A percentile compares a stretch with the other conserved stretches of the same genome.
Conservation (phyloP, 2,888 invertebrate species). For the Coremacera marginata region DNA sequence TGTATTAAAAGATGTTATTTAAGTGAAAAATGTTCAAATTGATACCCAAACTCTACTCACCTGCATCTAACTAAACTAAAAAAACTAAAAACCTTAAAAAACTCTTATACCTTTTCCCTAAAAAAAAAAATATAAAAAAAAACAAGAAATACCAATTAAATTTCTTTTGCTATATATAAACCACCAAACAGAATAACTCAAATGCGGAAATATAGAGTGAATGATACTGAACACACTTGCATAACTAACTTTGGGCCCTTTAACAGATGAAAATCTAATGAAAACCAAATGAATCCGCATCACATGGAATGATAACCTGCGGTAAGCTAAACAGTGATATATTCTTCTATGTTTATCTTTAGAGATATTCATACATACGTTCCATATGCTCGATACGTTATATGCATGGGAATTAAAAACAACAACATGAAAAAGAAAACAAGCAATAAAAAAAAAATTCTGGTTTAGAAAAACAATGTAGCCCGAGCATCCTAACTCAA, state of each 20-base stretch:
- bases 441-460: neutral
- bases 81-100: too few relatives aligned
- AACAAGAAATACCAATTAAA: constrained; percentile 29
- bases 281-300: constrained; percentile 14
- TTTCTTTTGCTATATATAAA: neutral
- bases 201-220: constrained; percentile 4
- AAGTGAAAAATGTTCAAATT: too few relatives aligned
- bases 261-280: neutral
- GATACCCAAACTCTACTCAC: too few relatives aligned
- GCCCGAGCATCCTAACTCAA: too few relatives aligned
- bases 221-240: constrained; percentile 11
- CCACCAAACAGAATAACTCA: neutral
- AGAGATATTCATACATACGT: neutral
- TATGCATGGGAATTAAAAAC: neutral
- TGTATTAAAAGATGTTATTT: too few relatives aligned
- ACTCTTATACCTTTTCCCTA: too few relatives aligned
- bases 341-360: neutral
- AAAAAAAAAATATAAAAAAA: too few relatives aligned
- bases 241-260: constrained; percentile 13
- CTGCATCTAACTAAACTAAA: too few relatives aligned
- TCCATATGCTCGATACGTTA: too few relatives aligned
- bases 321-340: constrained; percentile 7
- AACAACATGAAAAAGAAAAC: neutral
- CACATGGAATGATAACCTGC: constrained; percentile 26
- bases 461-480: too few relatives aligned